phyloP scores from a whole-genome alignment of 2,888 invertebrate species.

The Brachypalpus laphriformis region DNA sequence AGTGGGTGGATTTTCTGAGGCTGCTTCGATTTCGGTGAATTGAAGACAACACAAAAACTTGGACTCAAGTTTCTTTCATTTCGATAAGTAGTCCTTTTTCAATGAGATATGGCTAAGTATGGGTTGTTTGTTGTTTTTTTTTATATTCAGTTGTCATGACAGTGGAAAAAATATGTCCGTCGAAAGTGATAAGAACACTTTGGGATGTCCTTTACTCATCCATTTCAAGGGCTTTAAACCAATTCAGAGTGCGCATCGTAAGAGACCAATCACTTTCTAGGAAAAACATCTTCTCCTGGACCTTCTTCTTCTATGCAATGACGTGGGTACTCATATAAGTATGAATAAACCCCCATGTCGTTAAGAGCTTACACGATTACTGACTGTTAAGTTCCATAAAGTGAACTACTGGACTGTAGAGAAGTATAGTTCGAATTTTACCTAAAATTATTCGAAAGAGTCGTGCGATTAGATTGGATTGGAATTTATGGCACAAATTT shows the following conservation, averaged over 20 bases:
- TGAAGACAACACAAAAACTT: constrained; percentile 57
- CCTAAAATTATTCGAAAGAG: too few relatives aligned
- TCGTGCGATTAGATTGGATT: too few relatives aligned
- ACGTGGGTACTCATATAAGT: too few relatives aligned
- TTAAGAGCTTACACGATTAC: too few relatives aligned
- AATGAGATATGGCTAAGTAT: constrained; percentile 3
- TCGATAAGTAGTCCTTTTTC: constrained; percentile 64
- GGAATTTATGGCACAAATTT: too few relatives aligned
- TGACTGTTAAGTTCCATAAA: too few relatives aligned
- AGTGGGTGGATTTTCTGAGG: constrained; percentile 29
- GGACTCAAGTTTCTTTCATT: constrained; percentile 62
- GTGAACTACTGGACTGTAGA: too few relatives aligned
- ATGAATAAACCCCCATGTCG: too few relatives aligned
- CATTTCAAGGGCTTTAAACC: constrained; percentile 47
- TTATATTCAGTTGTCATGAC: constrained; percentile 57
- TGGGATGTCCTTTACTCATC: constrained; percentile 34
- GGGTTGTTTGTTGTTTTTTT: constrained; percentile 42
- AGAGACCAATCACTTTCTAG: constrained; percentile 1
- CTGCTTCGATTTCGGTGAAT: constrained; percentile 42
- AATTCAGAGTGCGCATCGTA: constrained; percentile 24
- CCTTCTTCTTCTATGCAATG: too few relatives aligned
- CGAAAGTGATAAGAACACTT: constrained; percentile 41
- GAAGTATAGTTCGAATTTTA: too few relatives aligned
- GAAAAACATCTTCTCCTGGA: too few relatives aligned
- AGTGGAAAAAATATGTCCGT: constrained; percentile 39